Evolutionary conservation across 2,797 vertebrate genomes (phyloP).

Genomic region (Lindbergichthys nudifrons): DNA sequence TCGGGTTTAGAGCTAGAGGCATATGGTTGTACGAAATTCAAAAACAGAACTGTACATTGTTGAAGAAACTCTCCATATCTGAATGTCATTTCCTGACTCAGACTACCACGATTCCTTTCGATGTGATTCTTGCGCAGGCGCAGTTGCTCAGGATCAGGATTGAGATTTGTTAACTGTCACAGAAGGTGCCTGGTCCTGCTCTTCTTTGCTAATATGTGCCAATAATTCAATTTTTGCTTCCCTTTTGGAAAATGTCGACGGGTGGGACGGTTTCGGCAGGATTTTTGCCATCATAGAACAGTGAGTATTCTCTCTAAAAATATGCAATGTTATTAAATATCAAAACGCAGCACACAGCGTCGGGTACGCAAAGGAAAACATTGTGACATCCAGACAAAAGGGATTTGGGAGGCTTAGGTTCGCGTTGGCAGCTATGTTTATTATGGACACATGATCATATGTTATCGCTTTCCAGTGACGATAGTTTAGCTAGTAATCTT

Average conservation of each 20-base stretch:
- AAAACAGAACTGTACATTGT: fast-evolving
- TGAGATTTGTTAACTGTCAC: slow-evolving; percentile 48
- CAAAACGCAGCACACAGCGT: slow-evolving; percentile 5
- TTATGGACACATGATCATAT: background rate
- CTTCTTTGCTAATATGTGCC: slow-evolving; percentile 17
- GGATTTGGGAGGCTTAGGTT: slow-evolving; percentile 41
- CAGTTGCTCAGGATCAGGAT: slow-evolving; percentile 29
- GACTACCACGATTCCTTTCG: slow-evolving; percentile 59
- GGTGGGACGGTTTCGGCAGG: background rate
- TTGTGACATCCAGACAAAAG: slow-evolving; percentile 55
- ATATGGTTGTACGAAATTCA: background rate
- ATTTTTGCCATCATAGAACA: slow-evolving; percentile 41
- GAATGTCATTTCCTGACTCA: slow-evolving; percentile 49
- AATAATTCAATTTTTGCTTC: slow-evolving; percentile 25
- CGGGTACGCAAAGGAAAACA: slow-evolving; percentile 12
- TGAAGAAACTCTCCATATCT: background rate
- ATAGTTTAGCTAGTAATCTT: background rate
- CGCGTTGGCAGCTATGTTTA: background rate
- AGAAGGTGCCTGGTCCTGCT: slow-evolving; percentile 24
- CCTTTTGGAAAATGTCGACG: slow-evolving; percentile 46
- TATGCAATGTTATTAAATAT: slow-evolving; percentile 6
- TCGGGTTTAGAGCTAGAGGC: background rate
- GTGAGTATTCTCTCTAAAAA: slow-evolving; percentile 62
- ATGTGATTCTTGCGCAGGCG: slow-evolving; percentile 42
- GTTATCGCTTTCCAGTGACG: background rate